Percentiles rank a stretch among this genome's conserved stretches.
Evolutionary conservation across 2,888 invertebrate species (phyloP).

Genomic region (Trichopria drosophilae): DNA sequence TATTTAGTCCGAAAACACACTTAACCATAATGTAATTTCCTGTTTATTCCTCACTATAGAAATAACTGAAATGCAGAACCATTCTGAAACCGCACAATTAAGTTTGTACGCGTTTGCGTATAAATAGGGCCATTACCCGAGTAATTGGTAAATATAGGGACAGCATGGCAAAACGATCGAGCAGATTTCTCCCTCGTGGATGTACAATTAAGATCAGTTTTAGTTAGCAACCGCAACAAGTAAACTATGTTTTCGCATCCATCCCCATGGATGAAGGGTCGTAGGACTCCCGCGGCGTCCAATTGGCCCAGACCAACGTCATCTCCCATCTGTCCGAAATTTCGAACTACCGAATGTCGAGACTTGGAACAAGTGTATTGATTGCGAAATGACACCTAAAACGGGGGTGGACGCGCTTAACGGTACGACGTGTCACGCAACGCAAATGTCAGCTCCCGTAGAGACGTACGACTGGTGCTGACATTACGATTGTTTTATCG

Average conservation of each 20-base stretch:
- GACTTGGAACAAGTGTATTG: neutral
- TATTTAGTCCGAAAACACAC: too few relatives aligned
- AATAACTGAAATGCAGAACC: too few relatives aligned
- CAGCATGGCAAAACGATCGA: too few relatives aligned
- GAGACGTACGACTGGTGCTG: constrained; percentile 9
- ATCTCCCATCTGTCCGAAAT: constrained; percentile 9
- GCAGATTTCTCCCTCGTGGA: constrained; percentile 1
- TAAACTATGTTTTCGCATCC: too few relatives aligned
- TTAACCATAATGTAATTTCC: too few relatives aligned
- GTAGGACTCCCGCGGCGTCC: constrained; percentile 12
- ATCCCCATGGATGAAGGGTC: constrained; percentile 8
- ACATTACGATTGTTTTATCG: constrained; percentile 17
- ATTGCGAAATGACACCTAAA: neutral
- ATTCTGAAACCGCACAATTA: too few relatives aligned
- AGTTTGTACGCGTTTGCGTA: too few relatives aligned
- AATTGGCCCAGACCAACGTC: constrained; percentile 16
- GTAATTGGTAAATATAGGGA: too few relatives aligned
- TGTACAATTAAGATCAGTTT: constrained; percentile 8
- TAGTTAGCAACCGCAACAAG: too few relatives aligned
- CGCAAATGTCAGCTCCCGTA: constrained; percentile 7
- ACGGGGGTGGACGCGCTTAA: constrained; percentile 2
- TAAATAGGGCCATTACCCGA: too few relatives aligned
- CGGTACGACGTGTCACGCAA: too few relatives aligned
- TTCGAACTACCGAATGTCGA: constrained; percentile 5
- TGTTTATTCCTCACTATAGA: too few relatives aligned